Conservation (phyloP, 2,888 invertebrate species). For the Globia sparganii region DNA sequence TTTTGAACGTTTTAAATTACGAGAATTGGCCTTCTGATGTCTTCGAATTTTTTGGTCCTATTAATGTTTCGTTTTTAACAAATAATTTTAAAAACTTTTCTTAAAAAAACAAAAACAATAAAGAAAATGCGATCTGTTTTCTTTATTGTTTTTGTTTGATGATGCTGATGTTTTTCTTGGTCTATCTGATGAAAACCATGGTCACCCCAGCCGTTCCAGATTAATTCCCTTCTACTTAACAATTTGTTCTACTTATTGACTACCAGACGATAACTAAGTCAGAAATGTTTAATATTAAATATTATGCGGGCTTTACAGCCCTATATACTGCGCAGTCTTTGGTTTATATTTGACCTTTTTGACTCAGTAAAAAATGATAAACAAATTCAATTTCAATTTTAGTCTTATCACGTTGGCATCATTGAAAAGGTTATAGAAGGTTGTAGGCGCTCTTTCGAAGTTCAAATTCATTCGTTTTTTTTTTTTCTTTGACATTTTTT, state of each 20-base stretch:
- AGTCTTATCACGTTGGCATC: background rate
- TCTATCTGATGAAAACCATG: background rate
- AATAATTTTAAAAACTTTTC: background rate
- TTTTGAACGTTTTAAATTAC: no score
- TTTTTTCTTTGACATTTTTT: constrained; percentile 10
- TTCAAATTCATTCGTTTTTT: background rate
- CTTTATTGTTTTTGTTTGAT: no score
- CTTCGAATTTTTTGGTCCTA: background rate
- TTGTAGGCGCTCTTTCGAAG: background rate
- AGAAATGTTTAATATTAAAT: constrained; percentile 6
- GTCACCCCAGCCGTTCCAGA: constrained; percentile 20
- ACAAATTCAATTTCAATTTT: constrained; percentile 6
- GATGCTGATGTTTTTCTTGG: background rate
- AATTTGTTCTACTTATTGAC: constrained; percentile 39
- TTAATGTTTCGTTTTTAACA: background rate
- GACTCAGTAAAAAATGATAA: background rate
- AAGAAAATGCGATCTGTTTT: no score
- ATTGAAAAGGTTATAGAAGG: background rate
- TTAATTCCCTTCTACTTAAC: constrained; percentile 23
- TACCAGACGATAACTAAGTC: constrained; percentile 8
- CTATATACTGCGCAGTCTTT: background rate
- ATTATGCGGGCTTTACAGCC: constrained; percentile 14
- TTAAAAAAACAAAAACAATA: background rate
- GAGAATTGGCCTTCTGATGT: no score
- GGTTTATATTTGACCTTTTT: background rate